Percentiles rank a stretch among this genome's conserved stretches.
phyloP scores from a whole-genome alignment of 2,888 invertebrate genomes.

The Hypena proboscidalis region DNA sequence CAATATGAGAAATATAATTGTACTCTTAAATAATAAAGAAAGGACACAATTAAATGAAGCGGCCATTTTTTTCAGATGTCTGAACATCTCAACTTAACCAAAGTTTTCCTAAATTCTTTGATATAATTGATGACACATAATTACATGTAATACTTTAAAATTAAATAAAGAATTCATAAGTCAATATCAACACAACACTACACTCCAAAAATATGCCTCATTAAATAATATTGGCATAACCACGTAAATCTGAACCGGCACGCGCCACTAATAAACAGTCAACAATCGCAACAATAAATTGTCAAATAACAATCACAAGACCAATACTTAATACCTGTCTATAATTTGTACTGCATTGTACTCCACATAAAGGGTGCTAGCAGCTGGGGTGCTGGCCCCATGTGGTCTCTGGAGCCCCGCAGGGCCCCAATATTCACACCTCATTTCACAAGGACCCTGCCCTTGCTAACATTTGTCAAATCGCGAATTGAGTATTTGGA shows the following conservation, averaged over 20 bases:
- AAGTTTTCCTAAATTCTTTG: no score
- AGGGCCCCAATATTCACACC: slow-evolving; percentile 83
- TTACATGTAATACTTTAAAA: no score
- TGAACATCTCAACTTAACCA: no score
- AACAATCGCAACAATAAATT: slow-evolving; percentile 32
- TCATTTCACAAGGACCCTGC: slow-evolving; percentile 78
- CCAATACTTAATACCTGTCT: slow-evolving; percentile 67
- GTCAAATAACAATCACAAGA: slow-evolving; percentile 47
- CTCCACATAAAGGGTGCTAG: slow-evolving; percentile 59
- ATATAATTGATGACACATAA: no score
- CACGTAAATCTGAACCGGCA: slow-evolving; percentile 30
- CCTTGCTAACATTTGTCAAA: slow-evolving; percentile 74
- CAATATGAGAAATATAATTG: slow-evolving; percentile 19
- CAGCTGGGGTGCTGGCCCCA: slow-evolving; percentile 71
- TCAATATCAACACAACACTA: no score
- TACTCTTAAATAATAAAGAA: no score
- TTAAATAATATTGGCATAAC: no score
- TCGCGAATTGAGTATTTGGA: slow-evolving; percentile 59
- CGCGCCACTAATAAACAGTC: slow-evolving; percentile 62
- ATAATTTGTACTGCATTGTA: slow-evolving; percentile 70
- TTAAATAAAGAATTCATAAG: no score
- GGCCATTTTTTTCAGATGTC: no score
- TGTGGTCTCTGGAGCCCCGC: slow-evolving; percentile 66
- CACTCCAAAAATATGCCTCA: no score
- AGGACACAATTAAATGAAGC: no score